Base-by-base conservation (phyloP, 1,140 invertebrate species). In the Globodera ellingtonae region DNA sequence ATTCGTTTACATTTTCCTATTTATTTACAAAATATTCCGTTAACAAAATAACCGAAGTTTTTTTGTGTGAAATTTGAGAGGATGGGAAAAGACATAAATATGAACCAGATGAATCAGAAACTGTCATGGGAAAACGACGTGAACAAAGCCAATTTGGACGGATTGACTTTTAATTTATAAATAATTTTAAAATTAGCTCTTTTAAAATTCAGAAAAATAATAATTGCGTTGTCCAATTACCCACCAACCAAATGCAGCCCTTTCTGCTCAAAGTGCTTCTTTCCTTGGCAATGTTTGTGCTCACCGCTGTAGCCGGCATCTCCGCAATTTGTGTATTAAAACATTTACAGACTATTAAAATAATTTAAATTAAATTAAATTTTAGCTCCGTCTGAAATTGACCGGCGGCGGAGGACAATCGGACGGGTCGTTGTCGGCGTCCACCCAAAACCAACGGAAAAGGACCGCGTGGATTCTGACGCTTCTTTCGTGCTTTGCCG, bases 401-500 rank as follows among this genome's bases (percentile, higher is more conserved):
- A 50, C 21, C 48, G 44, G 56, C 46, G 46, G 80, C 71, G 59
- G 24, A 59, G 70, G 77, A 66, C 66, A 79, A 69, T 75, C 67
- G 56, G 73, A 73, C 9, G 75, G 52, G 2, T 59, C 77, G 3
- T 71, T 52, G 2, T 59, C 77, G 3, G 59, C 78, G 77, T 44
- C 66, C 46, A 79, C 24, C 7, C 59, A 85, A 47, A 67, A 35
- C 24, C 73, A 79, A 24, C 50, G 75, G 47, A 75, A 83, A 76
- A 75, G 72, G 35, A 70, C 82, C 13, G 83, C 80, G 1, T 84
- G 83, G 69, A 77, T 87, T 56, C 80, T 91, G 47, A 90, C 89
- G 78, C 86, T 93, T 15, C 87, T 96, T 9, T 91, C 94, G 0
- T 95, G 94, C 85, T 94, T 94, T 84, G 94, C 94, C 35, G 94